Percentiles rank a stretch among this genome's conserved stretches.
These are phyloP conservation scores for Diorhabda elongata DNA, from an alignment of 1,140 invertebrate genomes.

Conservation along the genomic window DNA sequence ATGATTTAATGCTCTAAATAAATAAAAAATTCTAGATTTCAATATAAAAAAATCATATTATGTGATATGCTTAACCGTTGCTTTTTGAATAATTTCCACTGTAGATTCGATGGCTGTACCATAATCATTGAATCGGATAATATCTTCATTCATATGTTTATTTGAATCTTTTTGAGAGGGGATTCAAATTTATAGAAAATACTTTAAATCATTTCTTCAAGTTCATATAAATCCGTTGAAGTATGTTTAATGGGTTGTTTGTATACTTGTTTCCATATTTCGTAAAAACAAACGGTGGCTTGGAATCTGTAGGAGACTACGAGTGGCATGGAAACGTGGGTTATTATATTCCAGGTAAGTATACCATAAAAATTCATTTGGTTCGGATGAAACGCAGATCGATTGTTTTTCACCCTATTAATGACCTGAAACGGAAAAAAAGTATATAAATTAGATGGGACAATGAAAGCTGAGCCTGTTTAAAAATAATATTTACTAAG, in stretches of 20 bases:
- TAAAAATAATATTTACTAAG: constrained; percentile 8
- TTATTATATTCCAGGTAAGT: constrained; percentile 68
- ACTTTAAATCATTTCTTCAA: too few relatives aligned
- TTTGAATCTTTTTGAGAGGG: too few relatives aligned
- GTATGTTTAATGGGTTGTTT: constrained; percentile 42
- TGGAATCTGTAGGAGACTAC: constrained; percentile 81
- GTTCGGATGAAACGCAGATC: constrained; percentile 59
- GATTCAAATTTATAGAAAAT: too few relatives aligned
- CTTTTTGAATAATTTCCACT: too few relatives aligned
- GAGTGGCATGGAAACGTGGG: constrained; percentile 69
- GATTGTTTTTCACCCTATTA: constrained; percentile 60
- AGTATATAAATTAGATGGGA: not conserved
- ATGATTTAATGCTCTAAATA: too few relatives aligned
- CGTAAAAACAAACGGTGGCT: constrained; percentile 75
- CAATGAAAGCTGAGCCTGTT: not conserved
- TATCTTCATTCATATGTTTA: too few relatives aligned
- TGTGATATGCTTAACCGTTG: too few relatives aligned
- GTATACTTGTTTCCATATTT: constrained; percentile 80
- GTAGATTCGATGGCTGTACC: too few relatives aligned
- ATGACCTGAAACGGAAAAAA: constrained; percentile 32
- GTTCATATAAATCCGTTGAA: not conserved
- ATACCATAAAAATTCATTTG: constrained; percentile 67
- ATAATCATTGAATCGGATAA: too few relatives aligned
- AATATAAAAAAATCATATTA: too few relatives aligned
- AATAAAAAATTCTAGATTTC: too few relatives aligned